These are phyloP conservation scores for Callocephalon fimbriatum DNA, from an alignment of 2,113 vertebrate genomes.

Conservation along the genomic window DNA sequence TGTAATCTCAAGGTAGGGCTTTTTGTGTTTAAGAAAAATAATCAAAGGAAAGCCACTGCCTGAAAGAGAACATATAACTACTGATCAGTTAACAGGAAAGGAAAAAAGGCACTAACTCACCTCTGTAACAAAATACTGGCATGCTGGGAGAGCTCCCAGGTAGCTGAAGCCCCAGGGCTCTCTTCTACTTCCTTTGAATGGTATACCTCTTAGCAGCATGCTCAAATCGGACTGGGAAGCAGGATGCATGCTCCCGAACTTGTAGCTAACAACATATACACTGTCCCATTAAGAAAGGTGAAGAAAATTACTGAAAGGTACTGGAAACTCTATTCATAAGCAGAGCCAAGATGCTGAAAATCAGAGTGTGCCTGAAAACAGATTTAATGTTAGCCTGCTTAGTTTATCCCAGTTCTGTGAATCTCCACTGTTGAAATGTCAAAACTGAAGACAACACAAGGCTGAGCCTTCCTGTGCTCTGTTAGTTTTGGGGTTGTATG, in stretches of 20 bases:
- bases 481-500: not conserved
- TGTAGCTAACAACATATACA: not conserved
- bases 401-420: not conserved
- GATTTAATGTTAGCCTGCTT: not conserved
- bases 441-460: not conserved
- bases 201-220: not conserved
- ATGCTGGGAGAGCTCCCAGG: not conserved
- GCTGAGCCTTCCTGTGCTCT: not conserved
- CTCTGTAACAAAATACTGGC: not conserved
- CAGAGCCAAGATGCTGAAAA: not conserved
- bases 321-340: not conserved
- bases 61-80: not conserved
- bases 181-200: not conserved
- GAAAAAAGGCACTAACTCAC: not conserved
- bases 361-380: not conserved
- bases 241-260: not conserved
- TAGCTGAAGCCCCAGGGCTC: not conserved
- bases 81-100: not conserved
- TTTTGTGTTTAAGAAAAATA: constrained; percentile 39
- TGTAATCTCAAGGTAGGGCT: constrained; percentile 43
- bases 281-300: not conserved
- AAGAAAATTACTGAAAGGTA: not conserved
- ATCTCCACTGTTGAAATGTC: not conserved
- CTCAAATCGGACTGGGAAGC: not conserved
- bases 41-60: constrained; percentile 53